phyloP scores from a whole-genome alignment of 2,113 vertebrate species.

The Vireo altiloquus region DNA sequence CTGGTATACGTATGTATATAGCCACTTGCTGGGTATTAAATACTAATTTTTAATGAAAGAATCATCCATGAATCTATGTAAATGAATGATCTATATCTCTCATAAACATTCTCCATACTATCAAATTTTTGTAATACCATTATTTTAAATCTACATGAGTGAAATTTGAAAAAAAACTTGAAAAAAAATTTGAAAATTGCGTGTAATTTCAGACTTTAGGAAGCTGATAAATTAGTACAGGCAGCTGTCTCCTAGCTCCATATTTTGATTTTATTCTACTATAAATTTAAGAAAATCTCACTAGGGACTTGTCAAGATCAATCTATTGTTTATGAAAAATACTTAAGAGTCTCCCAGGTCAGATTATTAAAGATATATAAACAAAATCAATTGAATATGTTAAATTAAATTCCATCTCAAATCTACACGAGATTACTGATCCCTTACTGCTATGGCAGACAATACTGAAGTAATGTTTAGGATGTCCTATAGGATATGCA shows the following conservation, averaged over 20 bases:
- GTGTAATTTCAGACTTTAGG: background rate
- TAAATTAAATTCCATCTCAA: background rate
- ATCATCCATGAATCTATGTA: background rate
- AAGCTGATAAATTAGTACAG: background rate
- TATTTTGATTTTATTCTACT: background rate
- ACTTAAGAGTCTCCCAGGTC: background rate
- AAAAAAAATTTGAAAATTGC: background rate
- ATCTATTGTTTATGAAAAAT: background rate
- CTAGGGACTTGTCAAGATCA: background rate
- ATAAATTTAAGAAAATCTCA: background rate
- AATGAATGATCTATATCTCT: background rate
- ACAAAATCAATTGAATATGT: background rate
- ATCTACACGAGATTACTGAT: background rate
- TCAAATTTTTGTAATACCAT: background rate
- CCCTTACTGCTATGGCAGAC: background rate
- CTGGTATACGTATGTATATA: background rate
- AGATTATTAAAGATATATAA: background rate
- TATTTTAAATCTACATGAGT: background rate
- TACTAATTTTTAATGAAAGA: background rate
- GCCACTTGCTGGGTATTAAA: background rate
- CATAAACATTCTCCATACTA: background rate
- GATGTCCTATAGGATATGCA: background rate
- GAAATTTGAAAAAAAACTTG: background rate
- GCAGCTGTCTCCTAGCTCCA: background rate
- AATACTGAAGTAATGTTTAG: background rate